Base-by-base conservation (phyloP, 2,888 invertebrate species). In the Mesorhabditis belari region DNA sequence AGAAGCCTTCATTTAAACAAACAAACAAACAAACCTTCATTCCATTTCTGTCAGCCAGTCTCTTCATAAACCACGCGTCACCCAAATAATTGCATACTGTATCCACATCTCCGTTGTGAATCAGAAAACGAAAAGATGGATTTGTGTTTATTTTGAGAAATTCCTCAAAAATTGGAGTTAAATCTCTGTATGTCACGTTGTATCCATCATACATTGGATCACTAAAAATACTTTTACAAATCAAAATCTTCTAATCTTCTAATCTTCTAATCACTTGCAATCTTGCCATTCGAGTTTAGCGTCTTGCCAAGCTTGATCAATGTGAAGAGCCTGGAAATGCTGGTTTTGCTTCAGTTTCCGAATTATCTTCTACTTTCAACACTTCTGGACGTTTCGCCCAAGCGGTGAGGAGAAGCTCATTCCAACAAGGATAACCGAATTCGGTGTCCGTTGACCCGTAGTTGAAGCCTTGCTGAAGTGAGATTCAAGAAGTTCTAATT, bases 341-440 rank as follows among this genome's bases (percentile, higher is more conserved):
- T 17, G 12, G 44, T 17, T 9, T 9, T 35, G 44, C n/a, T 35
- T n/a, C 44, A 35, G 12, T 17, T 17, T 17, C 12, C 12, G n/a
- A 35, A 35, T 35, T 35, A n/a, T n/a, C n/a, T 17, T n/a, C 35
- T 17, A 35, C 44, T 2, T 35, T n/a, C 44, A 17, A n/a, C 6
- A 80, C 77, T 5, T 63, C 65, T 21, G 60, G 58, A 0, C 55
- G 55, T 52, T 79, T 75, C 54, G 80, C 56, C 63, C 76, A 79
- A 3, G 52, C 65, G 26, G 58, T 54, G 55, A 76, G 57, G 3
- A 71, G 73, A 21, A 58, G 57, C 19, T 71, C 67, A 60, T 66
- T 63, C 55, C 73, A 73, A 58, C 79, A 79, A 29, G 72, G 66
- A 52, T 75, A 77, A 3, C 74, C 76, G 35, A 66, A 66, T 21